phyloP scores from a whole-genome alignment of 2,113 vertebrate genomes.

The Myrmophylax atrothorax region DNA sequence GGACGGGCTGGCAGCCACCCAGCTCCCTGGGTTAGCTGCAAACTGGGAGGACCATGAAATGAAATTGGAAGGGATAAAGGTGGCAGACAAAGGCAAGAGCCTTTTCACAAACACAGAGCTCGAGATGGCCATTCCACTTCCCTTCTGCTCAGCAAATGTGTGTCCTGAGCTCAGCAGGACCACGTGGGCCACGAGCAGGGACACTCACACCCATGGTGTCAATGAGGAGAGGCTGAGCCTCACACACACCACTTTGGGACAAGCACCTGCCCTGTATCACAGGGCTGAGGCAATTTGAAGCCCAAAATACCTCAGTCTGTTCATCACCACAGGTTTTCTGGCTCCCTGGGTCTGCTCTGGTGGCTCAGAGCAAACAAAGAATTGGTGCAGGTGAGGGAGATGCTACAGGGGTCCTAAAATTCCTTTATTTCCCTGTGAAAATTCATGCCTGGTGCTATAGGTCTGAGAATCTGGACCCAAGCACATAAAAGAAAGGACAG shows the following conservation, averaged over 20 bases:
- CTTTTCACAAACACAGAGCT: neutral
- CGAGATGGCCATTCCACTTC: rapidly evolving
- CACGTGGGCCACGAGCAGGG: rapidly evolving
- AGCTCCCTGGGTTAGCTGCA: rapidly evolving
- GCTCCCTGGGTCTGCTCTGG: neutral
- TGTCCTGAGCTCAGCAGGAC: neutral
- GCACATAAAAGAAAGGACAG: neutral
- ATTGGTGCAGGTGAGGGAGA: neutral
- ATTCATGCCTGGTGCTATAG: rapidly evolving
- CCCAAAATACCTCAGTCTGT: rapidly evolving
- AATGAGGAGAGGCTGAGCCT: neutral
- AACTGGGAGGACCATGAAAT: neutral
- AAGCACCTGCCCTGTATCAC: neutral
- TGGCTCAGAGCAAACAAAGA: neutral
- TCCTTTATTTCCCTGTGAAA: neutral
- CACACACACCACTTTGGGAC: rapidly evolving
- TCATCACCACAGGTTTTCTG: neutral
- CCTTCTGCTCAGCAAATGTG: rapidly evolving
- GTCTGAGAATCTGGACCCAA: neutral
- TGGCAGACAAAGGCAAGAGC: neutral
- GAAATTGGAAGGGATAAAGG: neutral
- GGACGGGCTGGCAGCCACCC: neutral
- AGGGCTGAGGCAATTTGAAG: rapidly evolving
- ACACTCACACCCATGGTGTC: neutral
- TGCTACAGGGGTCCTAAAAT: neutral